Evolutionary conservation across 2,113 vertebrate genomes (phyloP).

Genomic region (rat (Rattus norvegicus)): DNA sequence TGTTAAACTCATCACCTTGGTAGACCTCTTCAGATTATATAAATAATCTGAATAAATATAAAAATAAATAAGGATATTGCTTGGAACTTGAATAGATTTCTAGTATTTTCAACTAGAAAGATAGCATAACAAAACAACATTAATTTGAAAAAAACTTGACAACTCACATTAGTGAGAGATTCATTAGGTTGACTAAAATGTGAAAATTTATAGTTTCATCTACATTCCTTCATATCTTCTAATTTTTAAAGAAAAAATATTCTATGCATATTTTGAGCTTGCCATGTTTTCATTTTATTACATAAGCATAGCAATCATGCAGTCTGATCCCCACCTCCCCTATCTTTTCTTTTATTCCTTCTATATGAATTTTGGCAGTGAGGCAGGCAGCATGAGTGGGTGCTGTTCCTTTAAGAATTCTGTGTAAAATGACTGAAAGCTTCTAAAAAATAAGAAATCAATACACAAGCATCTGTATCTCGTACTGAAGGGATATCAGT

Average conservation of each 20-base stretch:
- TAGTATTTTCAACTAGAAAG: neutral
- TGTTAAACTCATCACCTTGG: neutral
- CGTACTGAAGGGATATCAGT: neutral
- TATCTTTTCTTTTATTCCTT: neutral
- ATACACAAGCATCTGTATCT: slow-evolving; percentile 18
- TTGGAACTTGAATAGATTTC: neutral
- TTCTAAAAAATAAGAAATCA: slow-evolving; percentile 52
- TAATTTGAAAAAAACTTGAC: neutral
- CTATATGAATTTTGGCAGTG: slow-evolving; percentile 6
- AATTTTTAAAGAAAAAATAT: neutral
- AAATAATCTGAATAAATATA: neutral
- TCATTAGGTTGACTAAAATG: neutral
- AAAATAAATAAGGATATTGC: neutral
- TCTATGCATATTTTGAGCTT: neutral
- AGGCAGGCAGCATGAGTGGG: neutral
- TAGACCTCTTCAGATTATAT: neutral
- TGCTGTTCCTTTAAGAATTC: slow-evolving; percentile 47
- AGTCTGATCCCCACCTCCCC: neutral
- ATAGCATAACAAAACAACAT: neutral
- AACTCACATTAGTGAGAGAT: neutral
- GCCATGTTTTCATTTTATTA: neutral
- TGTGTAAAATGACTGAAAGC: slow-evolving; percentile 10
- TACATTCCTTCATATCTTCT: neutral
- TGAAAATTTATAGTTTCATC: neutral
- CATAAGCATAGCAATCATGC: neutral